Percentiles rank a stretch among this genome's conserved stretches.
phyloP scores from a whole-genome alignment of 2,888 invertebrate species.

The Cylindroiulus punctatus region DNA sequence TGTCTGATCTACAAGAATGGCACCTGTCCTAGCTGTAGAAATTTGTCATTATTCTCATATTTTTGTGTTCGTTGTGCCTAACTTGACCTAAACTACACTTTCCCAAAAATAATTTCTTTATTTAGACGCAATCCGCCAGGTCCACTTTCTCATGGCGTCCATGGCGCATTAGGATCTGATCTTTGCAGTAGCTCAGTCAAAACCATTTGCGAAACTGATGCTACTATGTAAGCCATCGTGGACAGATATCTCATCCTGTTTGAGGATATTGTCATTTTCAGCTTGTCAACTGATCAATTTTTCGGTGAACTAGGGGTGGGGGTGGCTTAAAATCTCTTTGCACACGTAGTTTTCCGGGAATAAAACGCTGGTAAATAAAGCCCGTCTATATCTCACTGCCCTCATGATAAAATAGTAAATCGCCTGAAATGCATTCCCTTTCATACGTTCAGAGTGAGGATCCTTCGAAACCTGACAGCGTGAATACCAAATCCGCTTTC shows the following conservation, averaged over 20 bases:
- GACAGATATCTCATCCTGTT: background rate
- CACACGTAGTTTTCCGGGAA: background rate
- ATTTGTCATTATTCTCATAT: no score
- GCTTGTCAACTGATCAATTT: background rate
- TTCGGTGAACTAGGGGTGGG: background rate
- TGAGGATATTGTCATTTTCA: slow-evolving; percentile 3
- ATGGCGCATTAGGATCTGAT: no score
- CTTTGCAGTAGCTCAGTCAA: no score
- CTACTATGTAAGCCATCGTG: no score
- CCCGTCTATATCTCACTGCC: background rate
- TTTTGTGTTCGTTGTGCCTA: no score
- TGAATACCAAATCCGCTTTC: slow-evolving; percentile 36
- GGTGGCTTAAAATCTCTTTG: background rate
- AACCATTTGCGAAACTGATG: no score
- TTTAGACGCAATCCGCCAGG: no score
- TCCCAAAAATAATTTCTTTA: no score
- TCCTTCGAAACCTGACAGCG: background rate
- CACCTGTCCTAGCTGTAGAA: no score
- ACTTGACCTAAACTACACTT: no score
- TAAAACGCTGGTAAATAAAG: background rate
- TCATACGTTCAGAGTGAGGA: background rate
- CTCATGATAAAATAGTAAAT: slow-evolving; percentile 29
- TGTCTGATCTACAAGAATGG: no score
- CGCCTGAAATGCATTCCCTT: background rate
- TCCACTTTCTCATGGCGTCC: no score